phyloP scores from a whole-genome alignment of 2,113 vertebrate genomes.

The Neogale vison region DNA sequence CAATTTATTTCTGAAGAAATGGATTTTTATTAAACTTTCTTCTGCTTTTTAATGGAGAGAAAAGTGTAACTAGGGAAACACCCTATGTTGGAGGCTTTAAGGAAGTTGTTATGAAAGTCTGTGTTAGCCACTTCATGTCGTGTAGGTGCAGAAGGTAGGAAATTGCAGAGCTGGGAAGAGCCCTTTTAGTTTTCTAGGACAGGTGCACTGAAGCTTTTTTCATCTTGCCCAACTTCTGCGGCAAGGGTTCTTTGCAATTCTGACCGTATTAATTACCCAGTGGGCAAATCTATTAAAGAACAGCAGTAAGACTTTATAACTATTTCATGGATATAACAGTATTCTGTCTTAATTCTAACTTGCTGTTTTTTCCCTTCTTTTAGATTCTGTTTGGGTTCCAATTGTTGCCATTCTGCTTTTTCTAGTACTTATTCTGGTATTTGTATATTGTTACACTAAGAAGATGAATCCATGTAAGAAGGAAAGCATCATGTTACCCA shows the following conservation, averaged over 20 bases:
- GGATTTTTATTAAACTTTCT: neutral
- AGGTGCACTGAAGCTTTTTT: neutral
- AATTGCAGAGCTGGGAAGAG: neutral
- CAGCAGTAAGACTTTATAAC: neutral
- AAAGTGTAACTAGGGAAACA: neutral
- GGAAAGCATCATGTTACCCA: conserved; percentile 79
- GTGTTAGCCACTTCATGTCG: neutral
- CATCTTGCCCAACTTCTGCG: neutral
- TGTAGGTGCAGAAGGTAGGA: neutral
- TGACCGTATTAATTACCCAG: neutral
- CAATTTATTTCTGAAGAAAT: neutral
- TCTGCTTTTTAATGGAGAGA: conserved; percentile 8
- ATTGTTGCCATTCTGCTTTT: neutral
- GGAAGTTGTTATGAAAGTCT: neutral
- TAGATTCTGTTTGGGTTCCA: conserved; percentile 70
- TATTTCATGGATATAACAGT: neutral
- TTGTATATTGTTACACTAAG: neutral
- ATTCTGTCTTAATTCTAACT: neutral
- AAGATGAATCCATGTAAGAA: conserved; percentile 55
- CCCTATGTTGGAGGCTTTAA: neutral
- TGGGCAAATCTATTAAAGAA: neutral
- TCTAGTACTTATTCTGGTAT: rapidly evolving
- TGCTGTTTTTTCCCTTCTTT: neutral
- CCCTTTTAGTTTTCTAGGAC: neutral
- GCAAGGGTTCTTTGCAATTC: neutral